Conservation (phyloP, 2,113 vertebrate species). For the Grammatotria lemairii region DNA sequence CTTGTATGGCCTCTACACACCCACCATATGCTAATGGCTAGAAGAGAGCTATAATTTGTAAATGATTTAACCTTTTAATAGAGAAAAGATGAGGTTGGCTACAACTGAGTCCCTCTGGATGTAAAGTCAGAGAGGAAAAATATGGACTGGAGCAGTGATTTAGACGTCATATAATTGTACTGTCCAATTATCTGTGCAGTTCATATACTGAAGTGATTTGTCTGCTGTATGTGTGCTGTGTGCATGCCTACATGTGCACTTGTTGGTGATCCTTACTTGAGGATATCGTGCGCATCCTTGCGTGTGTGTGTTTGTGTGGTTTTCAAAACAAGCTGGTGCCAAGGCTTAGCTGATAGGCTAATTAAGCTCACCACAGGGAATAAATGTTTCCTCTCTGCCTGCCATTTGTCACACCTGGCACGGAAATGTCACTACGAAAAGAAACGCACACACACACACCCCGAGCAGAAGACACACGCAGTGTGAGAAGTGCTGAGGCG, state of each 20-base stretch:
- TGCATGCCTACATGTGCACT: neutral
- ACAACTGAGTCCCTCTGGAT: conserved; percentile 33
- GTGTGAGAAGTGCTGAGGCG: conserved; percentile 30
- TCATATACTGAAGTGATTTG: conserved; percentile 27
- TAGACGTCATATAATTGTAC: conserved; percentile 44
- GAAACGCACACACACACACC: conserved; percentile 7
- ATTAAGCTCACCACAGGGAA: conserved; percentile 74
- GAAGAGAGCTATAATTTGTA: conserved; percentile 55
- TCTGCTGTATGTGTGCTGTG: neutral
- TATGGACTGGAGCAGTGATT: conserved; percentile 32
- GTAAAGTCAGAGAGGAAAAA: conserved; percentile 25
- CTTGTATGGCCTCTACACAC: conserved; percentile 22
- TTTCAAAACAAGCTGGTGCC: conserved; percentile 68
- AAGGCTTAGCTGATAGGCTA: conserved; percentile 72
- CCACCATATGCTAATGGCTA: conserved; percentile 52
- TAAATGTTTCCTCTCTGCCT: conserved; percentile 69
- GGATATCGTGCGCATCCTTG: neutral
- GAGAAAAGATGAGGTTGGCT: conserved; percentile 45
- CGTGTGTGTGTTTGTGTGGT: conserved; percentile 27
- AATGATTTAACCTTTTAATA: conserved; percentile 64
- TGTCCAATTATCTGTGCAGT: conserved; percentile 42
- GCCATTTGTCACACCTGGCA: conserved; percentile 76
- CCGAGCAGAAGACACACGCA: neutral
- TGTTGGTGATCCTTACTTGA: conserved; percentile 32
- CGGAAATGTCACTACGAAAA: conserved; percentile 61